A percentile compares a stretch with the other conserved stretches of the same genome.
phyloP scores from a whole-genome alignment of 2,113 vertebrate species.

The Calidris pygmaea region DNA sequence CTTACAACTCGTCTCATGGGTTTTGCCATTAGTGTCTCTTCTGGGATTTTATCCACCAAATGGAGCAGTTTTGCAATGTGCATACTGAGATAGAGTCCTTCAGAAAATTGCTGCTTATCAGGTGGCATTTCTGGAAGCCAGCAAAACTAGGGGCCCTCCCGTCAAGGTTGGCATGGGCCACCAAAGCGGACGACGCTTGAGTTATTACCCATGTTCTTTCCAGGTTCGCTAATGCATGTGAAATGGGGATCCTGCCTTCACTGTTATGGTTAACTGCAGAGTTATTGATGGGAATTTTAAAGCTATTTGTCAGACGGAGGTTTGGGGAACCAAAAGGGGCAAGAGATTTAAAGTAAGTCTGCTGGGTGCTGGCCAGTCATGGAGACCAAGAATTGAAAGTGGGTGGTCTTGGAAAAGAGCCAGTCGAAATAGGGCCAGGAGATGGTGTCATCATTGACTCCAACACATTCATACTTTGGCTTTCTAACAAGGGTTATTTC shows the following conservation, averaged over 20 bases:
- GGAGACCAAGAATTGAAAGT: background rate
- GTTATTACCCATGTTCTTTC: background rate
- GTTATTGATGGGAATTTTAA: slow-evolving; percentile 21
- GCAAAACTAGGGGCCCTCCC: background rate
- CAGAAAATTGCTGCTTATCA: background rate
- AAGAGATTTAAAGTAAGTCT: background rate
- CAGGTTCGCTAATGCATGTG: background rate
- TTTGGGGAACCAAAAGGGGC: background rate
- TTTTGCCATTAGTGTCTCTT: background rate
- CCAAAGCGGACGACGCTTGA: accelerated
- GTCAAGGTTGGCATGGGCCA: background rate
- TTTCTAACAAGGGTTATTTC: slow-evolving; percentile 31
- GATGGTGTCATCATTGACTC: slow-evolving; percentile 54
- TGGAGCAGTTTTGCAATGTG: background rate
- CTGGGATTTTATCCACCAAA: background rate
- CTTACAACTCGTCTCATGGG: background rate
- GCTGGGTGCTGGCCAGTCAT: background rate
- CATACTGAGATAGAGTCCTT: background rate
- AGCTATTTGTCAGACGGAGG: background rate
- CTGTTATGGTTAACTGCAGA: slow-evolving; percentile 10
- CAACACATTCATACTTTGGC: background rate
- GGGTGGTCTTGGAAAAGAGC: slow-evolving; percentile 54
- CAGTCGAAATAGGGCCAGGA: background rate
- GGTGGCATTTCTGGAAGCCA: background rate
- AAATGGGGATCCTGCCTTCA: background rate